Evolutionary conservation across 2,797 vertebrate species (phyloP).

Genomic region (Cygnus olor): DNA sequence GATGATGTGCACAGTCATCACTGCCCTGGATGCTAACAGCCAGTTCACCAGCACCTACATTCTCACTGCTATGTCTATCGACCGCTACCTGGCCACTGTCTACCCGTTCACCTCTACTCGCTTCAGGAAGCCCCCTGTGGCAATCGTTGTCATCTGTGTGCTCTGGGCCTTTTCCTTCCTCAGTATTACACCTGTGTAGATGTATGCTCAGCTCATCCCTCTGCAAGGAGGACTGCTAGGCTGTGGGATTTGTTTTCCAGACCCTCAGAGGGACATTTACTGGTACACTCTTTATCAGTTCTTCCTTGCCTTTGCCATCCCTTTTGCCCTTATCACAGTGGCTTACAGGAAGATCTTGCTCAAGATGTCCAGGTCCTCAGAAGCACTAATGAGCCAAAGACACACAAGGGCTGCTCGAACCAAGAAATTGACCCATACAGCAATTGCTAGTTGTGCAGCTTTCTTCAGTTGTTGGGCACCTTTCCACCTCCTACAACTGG

Average conservation of each 20-base stretch:
- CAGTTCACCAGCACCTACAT: slow-evolving; percentile 66
- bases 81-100: slow-evolving; percentile 32
- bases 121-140: slow-evolving; percentile 37
- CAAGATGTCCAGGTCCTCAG: slow-evolving; percentile 25
- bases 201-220: slow-evolving; percentile 53
- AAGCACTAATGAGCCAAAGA: slow-evolving; percentile 10
- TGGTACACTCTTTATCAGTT: slow-evolving; percentile 61
- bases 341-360: slow-evolving; percentile 55
- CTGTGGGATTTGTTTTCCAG: slow-evolving; percentile 43
- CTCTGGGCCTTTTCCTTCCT: slow-evolving; percentile 56
- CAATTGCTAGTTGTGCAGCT: slow-evolving; percentile 34
- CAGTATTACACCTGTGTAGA: slow-evolving; percentile 57
- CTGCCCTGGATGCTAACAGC: slow-evolving; percentile 53
- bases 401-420: background rate
- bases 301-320: slow-evolving; percentile 62
- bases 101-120: slow-evolving; percentile 45
- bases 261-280: slow-evolving; percentile 46
- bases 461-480: slow-evolving; percentile 61
- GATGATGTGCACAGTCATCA: slow-evolving; percentile 37
- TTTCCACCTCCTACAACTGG: slow-evolving; percentile 43
- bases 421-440: slow-evolving; percentile 20
- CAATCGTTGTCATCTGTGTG: background rate
- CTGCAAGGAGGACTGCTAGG: slow-evolving; percentile 42
- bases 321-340: slow-evolving; percentile 44
- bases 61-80: slow-evolving; percentile 43